Evolutionary conservation across 2,888 invertebrate species (phyloP).

Genomic region (Drosophila birchii): DNA sequence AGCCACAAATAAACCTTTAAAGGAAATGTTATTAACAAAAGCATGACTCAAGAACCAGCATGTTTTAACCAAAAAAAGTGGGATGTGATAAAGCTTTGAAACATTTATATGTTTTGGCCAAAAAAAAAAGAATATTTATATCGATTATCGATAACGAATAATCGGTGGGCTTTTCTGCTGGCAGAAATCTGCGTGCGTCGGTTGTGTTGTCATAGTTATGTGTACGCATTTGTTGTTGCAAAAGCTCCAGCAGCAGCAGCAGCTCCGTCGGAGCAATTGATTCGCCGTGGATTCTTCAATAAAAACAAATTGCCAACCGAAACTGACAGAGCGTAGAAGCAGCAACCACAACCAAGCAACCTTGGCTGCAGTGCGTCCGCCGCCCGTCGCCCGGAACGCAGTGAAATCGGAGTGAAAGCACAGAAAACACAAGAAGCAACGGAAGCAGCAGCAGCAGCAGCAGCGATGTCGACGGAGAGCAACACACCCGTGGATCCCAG

Average conservation of each 20-base stretch:
- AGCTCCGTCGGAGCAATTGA: constrained; percentile 45
- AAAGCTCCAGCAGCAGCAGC: constrained; percentile 41
- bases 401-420: constrained; percentile 7
- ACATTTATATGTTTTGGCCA: too few relatives aligned
- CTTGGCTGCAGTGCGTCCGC: constrained; percentile 31
- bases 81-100: too few relatives aligned
- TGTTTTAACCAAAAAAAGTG: not conserved
- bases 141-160: too few relatives aligned
- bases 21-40: not conserved
- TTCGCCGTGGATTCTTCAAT: constrained; percentile 32
- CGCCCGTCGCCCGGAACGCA: constrained; percentile 29
- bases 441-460: not conserved
- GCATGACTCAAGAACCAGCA: not conserved
- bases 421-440: not conserved
- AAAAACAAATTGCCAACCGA: constrained; percentile 24
- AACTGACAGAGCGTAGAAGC: constrained; percentile 20
- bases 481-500: constrained; percentile 91
- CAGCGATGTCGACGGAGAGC: constrained; percentile 85
- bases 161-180: constrained; percentile 33
- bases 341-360: constrained; percentile 3
- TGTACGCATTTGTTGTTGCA: constrained; percentile 47
- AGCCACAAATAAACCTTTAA: too few relatives aligned
- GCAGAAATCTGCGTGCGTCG: constrained; percentile 48
- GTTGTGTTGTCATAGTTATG: constrained; percentile 63
- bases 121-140: too few relatives aligned